phyloP scores from a whole-genome alignment of 2,797 vertebrate genomes.

The Gymnopithys bicolor region DNA sequence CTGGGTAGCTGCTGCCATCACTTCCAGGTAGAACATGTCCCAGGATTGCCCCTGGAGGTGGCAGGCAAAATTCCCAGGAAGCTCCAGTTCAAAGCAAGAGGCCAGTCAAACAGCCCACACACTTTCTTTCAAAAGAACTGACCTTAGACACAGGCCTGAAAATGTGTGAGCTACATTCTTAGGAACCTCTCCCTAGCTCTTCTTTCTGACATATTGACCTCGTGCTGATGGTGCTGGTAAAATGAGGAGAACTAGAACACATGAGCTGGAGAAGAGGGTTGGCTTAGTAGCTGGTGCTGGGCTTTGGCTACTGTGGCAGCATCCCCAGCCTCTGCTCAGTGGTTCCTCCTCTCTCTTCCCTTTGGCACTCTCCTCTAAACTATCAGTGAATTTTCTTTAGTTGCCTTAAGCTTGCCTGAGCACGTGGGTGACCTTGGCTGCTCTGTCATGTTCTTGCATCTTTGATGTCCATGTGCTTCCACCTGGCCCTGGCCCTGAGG shows the following conservation, averaged over 20 bases:
- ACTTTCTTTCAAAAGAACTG: neutral
- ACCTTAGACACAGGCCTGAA: neutral
- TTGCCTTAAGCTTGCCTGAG: conserved; percentile 59
- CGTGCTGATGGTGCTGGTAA: conserved; percentile 40
- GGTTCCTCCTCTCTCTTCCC: conserved; percentile 14
- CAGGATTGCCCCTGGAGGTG: neutral
- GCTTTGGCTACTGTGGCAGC: neutral
- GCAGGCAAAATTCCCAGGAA: neutral
- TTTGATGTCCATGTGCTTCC: neutral
- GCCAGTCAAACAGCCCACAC: neutral
- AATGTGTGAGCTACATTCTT: neutral
- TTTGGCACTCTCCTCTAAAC: conserved; percentile 16
- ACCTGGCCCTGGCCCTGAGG: neutral
- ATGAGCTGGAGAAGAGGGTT: neutral
- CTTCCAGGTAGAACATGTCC: neutral
- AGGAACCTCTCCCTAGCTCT: neutral
- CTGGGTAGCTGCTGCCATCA: neutral
- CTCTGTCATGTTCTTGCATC: neutral
- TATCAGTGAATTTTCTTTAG: conserved; percentile 23
- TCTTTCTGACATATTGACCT: conserved; percentile 9
- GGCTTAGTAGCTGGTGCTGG: neutral
- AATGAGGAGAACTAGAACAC: conserved; percentile 24
- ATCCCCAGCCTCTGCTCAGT: neutral
- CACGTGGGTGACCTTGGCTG: conserved; percentile 2
- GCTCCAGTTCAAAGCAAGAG: neutral